Conservation (phyloP, 2,113 vertebrate genomes). For the Dicerorhinus sumatrensis region DNA sequence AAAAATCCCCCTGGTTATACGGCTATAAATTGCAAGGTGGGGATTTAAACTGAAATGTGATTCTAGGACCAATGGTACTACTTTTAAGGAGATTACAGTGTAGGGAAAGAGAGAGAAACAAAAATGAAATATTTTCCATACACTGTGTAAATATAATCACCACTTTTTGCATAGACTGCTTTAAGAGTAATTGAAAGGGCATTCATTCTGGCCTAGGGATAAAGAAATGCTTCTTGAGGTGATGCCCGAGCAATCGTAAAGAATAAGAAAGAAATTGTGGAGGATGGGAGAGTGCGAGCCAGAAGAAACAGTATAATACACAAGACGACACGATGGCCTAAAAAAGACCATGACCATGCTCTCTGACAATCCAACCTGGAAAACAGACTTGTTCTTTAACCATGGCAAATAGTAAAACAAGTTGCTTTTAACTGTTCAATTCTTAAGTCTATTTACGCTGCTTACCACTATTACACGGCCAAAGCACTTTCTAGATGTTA, state of each 20-base stretch:
- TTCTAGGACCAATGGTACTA: background rate
- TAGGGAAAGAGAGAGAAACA: background rate
- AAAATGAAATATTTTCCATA: conserved; percentile 15
- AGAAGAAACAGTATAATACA: background rate
- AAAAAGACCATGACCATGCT: background rate
- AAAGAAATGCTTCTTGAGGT: background rate
- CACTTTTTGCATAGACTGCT: background rate
- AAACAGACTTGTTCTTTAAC: background rate
- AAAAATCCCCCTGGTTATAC: background rate
- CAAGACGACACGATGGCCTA: background rate
- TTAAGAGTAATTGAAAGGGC: conserved; percentile 10
- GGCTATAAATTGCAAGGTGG: background rate
- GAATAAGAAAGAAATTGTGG: background rate
- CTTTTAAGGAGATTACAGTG: background rate
- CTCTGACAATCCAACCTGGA: background rate
- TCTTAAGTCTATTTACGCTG: background rate
- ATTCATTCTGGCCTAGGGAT: conserved; percentile 10
- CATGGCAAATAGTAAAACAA: background rate
- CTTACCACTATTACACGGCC: background rate
- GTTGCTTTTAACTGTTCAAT: background rate
- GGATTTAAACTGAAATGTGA: background rate
- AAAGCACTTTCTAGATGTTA: background rate
- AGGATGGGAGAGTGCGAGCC: background rate
- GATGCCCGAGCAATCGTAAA: background rate
- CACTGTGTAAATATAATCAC: background rate